A percentile compares a stretch with the other conserved stretches of the same genome.
These are phyloP conservation scores for Metalampra italica DNA, from an alignment of 2,888 invertebrate species.

Conservation along the genomic window DNA sequence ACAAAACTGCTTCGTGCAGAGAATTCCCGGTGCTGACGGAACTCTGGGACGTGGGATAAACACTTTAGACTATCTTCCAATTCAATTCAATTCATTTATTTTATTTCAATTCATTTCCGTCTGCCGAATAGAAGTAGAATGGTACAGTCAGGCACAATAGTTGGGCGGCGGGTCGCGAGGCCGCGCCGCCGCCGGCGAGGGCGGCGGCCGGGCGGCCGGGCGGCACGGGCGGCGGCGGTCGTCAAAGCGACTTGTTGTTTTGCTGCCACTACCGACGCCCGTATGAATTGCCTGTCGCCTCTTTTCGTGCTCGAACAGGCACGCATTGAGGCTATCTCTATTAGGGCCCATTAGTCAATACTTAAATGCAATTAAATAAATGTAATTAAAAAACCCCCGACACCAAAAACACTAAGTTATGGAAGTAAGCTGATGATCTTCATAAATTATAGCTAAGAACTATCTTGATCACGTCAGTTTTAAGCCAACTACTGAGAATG, in stretches of 20 bases:
- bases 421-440: no score
- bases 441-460: no score
- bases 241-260: constrained; percentile 15
- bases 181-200: constrained; percentile 5
- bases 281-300: constrained; percentile 46
- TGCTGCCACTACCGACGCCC: constrained; percentile 30
- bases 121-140: constrained; percentile 32
- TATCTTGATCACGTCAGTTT: no score
- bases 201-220: constrained; percentile 20
- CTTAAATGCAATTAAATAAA: no score
- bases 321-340: background rate
- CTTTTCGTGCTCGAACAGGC: constrained; percentile 21
- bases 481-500: no score
- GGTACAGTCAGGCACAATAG: background rate
- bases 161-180: background rate
- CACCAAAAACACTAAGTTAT: no score
- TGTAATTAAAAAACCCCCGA: no score
- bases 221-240: constrained; percentile 10
- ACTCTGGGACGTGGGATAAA: background rate
- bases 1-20: background rate
- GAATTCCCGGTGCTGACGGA: background rate
- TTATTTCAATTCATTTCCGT: constrained; percentile 38
- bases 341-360: background rate
- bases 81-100: constrained; percentile 26
- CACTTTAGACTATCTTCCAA: constrained; percentile 2